Evolutionary conservation across 1,140 invertebrate genomes (phyloP), one percentile per base, ranked within the genome.

Genomic region (Rhagoletis zephyria): DNA sequence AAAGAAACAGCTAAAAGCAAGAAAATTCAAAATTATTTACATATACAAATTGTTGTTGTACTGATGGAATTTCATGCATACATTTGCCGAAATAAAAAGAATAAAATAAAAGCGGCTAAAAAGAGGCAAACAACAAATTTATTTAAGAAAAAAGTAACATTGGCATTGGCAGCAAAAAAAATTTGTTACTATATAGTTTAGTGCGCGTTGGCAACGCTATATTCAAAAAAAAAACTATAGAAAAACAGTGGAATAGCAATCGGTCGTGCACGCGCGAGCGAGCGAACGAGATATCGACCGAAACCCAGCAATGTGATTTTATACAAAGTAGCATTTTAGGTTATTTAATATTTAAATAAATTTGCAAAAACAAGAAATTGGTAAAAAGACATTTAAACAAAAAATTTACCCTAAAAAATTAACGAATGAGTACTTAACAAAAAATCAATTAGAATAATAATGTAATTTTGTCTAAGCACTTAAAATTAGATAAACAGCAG

Each of bases 261-360:
- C 88, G 88, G 87, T 65, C 88, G 70, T 65, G 87, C 81, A 88
- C 40, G 16, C 16, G 48, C 4, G 14, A 85, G 85, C 30, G 42
- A 86, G 85, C 88, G 51, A 16, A 61, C 64, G 85, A 86, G 87
- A 88, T 85, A 88, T 86, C 88, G 87, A 65, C 87, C 85, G 88
- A 89, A 87, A 61, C 74, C 88, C 45, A 86, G 74, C 88, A 88
- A 87, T 87, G 87, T 87, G 70, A 87, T 87, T 87, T 64, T 81
- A 85, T 85, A 85, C 77, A 85, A 85, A 59, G 30, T 85, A 81
- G 51, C 74, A 63, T 61, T 87, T 87, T 63, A 65, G 63, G 51
- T 87, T 87, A 63, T 87, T 16, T 56, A 45, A 45, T 59, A 5
- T 51, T 70, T 42, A 67, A 87, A 70, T 51, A 87, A 87, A 70